Evolutionary conservation across 2,888 invertebrate species (phyloP).

Genomic region (Erebia palarica): DNA sequence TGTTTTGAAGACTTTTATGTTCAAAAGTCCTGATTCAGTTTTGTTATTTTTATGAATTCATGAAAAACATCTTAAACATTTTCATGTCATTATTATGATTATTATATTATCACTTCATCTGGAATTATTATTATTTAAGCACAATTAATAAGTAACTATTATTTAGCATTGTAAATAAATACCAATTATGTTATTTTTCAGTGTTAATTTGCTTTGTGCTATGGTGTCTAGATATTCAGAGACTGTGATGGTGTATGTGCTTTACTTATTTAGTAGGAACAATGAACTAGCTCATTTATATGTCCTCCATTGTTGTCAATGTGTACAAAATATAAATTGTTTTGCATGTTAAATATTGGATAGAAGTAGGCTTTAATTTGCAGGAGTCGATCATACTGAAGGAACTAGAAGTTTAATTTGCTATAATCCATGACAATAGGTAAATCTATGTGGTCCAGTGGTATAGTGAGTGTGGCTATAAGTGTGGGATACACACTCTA

Average conservation of each 20-base stretch:
- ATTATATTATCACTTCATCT: neutral
- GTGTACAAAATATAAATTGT: too few relatives aligned
- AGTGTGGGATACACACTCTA: too few relatives aligned
- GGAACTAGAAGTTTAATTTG: too few relatives aligned
- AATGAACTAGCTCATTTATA: neutral
- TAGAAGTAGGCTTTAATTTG: too few relatives aligned
- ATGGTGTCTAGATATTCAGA: conserved; percentile 72
- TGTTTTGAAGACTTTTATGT: too few relatives aligned
- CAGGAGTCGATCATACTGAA: too few relatives aligned
- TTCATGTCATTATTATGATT: neutral
- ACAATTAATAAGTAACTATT: too few relatives aligned
- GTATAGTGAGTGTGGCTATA: too few relatives aligned
- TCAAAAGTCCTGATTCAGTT: neutral
- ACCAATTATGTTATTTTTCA: conserved; percentile 44
- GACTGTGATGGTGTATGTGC: conserved; percentile 73
- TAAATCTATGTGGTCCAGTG: too few relatives aligned
- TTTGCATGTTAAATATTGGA: neutral
- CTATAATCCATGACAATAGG: too few relatives aligned
- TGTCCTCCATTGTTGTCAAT: conserved; percentile 6
- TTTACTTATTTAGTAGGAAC: conserved; percentile 29
- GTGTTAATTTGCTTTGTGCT: conserved; percentile 49
- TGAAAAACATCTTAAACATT: neutral
- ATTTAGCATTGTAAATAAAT: neutral
- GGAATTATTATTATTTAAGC: too few relatives aligned
- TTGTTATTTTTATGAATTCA: neutral